Percentiles rank a stretch among this genome's conserved stretches.
Conservation (phyloP, 2,797 vertebrate genomes). For the Carcharodon carcharias region DNA sequence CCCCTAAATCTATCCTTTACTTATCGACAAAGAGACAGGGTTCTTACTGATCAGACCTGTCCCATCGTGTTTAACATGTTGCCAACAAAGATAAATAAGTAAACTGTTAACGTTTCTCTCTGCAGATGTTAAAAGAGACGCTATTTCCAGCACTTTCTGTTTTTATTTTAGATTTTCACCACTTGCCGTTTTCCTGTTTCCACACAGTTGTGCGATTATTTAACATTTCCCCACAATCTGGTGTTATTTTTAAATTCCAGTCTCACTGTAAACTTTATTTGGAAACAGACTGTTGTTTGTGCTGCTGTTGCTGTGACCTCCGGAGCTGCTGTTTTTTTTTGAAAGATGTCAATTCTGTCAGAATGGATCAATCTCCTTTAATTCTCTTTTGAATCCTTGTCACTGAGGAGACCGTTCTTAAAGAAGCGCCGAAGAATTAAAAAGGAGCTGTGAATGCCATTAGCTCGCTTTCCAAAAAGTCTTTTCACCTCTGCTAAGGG, state of each 20-base stretch:
- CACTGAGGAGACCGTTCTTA: conserved; percentile 1
- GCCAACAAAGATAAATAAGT: not conserved
- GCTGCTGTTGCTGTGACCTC: not conserved
- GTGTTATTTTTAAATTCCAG: conserved; percentile 3
- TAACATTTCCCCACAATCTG: not conserved
- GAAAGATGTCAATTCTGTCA: conserved; percentile 28
- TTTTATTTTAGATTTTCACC: conserved; percentile 23
- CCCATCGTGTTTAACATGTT: not conserved
- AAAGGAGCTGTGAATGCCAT: conserved; percentile 33
- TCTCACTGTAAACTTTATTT: not conserved
- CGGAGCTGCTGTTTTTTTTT: not conserved
- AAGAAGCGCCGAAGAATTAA: conserved; percentile 25
- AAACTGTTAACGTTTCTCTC: not conserved
- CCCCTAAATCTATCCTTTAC: not conserved
- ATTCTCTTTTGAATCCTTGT: conserved; percentile 22
- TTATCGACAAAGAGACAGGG: not conserved
- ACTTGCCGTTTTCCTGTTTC: conserved; percentile 4
- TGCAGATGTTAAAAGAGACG: not conserved
- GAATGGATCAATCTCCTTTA: conserved; percentile 25
- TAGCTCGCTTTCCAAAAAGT: conserved; percentile 33
- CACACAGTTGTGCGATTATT: not conserved
- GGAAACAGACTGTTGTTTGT: conserved; percentile 25
- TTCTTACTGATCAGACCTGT: not conserved
- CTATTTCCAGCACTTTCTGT: not conserved
- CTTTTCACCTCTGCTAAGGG: conserved; percentile 28